phyloP scores from a whole-genome alignment of 1,140 invertebrate species.

The Physella acuta region DNA sequence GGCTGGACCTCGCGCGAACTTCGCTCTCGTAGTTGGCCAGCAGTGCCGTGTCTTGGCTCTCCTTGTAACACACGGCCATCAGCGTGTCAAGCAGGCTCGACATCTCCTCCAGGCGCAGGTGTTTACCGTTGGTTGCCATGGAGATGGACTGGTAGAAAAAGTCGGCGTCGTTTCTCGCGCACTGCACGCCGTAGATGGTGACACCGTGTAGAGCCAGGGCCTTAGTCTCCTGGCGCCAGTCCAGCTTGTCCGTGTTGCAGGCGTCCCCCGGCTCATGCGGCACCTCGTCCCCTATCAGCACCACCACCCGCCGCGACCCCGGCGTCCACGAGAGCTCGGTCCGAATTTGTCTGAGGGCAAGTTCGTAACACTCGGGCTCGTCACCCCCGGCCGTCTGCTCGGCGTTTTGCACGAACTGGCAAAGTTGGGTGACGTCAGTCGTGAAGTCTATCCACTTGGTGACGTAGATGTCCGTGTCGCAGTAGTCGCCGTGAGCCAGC shows the following conservation, averaged over 20 bases:
- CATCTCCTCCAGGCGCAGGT: slow-evolving; percentile 35
- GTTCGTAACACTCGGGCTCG: slow-evolving; percentile 49
- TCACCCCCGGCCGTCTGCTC: slow-evolving; percentile 45
- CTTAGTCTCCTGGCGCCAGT: slow-evolving; percentile 47
- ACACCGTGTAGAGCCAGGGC: slow-evolving; percentile 30
- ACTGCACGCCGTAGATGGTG: slow-evolving; percentile 38
- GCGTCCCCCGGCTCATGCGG: slow-evolving; percentile 46
- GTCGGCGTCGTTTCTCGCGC: not conserved
- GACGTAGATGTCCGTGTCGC: slow-evolving; percentile 43
- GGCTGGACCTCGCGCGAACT: slow-evolving; percentile 18
- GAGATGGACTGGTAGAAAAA: slow-evolving; percentile 35
- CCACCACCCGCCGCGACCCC: slow-evolving; percentile 42
- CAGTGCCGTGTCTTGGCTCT: slow-evolving; percentile 13
- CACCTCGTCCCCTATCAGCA: slow-evolving; percentile 52
- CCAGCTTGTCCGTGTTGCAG: slow-evolving; percentile 40
- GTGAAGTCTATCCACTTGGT: slow-evolving; percentile 49
- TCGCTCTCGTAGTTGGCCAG: slow-evolving; percentile 25
- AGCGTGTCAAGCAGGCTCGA: slow-evolving; percentile 36
- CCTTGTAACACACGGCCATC: slow-evolving; percentile 46
- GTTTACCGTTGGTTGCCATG: slow-evolving; percentile 31
- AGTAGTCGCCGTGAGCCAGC: slow-evolving; percentile 47
- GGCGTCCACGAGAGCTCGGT: slow-evolving; percentile 43
- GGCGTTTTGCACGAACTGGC: slow-evolving; percentile 44
- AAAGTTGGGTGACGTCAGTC: slow-evolving; percentile 39
- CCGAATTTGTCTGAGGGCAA: slow-evolving; percentile 37